Percentiles rank a stretch among this genome's conserved stretches.
Conservation (phyloP, 2,113 vertebrate species). For the Notiomystis cincta region DNA sequence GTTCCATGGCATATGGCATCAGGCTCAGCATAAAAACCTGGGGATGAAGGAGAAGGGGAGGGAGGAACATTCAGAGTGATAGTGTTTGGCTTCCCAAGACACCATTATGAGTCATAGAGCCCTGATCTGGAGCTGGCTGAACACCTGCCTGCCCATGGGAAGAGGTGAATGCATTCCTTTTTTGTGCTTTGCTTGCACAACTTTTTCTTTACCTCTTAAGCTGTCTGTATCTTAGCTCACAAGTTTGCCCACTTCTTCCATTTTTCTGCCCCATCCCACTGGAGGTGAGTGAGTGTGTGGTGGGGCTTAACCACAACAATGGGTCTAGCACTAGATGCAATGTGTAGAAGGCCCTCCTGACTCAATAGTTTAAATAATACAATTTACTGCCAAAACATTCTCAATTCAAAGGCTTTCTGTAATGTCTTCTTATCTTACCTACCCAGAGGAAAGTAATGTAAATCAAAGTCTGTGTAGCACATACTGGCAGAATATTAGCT, state of each 20-base stretch:
- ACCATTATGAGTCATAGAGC: accelerated
- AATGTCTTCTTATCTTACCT: not conserved
- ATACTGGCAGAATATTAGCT: not conserved
- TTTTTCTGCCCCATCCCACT: not conserved
- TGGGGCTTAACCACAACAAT: not conserved
- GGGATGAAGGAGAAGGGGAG: not conserved
- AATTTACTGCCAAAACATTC: not conserved
- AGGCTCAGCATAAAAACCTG: not conserved
- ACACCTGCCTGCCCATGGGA: not conserved
- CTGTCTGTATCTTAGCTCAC: not conserved
- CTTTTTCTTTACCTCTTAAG: not conserved
- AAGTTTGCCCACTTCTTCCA: not conserved
- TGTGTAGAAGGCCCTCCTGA: not conserved
- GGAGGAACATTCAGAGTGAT: not conserved
- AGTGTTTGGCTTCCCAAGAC: not conserved
- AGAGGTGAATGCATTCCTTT: not conserved
- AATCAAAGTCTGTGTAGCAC: not conserved
- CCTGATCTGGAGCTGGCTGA: not conserved
- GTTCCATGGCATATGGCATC: not conserved
- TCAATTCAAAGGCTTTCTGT: not conserved
- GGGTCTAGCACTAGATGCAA: not conserved
- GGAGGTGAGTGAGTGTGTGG: not conserved
- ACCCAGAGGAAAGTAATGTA: not conserved
- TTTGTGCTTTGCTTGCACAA: not conserved
- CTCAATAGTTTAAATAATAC: not conserved